These are phyloP conservation scores for Limnothrissa miodon DNA, from an alignment of 2,113 vertebrate genomes.

Conservation along the genomic window DNA sequence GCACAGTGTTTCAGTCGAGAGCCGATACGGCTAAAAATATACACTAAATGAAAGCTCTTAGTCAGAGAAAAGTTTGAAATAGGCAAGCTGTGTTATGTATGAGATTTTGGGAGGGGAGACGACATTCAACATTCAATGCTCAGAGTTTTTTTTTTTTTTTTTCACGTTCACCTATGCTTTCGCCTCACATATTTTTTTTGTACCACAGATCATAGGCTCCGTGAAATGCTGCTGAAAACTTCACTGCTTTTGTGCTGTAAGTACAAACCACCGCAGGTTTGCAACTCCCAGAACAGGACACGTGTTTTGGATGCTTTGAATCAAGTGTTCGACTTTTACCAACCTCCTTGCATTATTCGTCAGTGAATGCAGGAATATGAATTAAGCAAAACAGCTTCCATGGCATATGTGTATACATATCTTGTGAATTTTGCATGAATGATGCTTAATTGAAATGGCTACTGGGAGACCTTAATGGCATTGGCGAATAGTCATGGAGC, in stretches of 20 bases:
- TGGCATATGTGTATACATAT: neutral
- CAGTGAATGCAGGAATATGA: neutral
- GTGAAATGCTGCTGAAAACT: conserved; percentile 32
- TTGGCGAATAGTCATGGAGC: conserved; percentile 57
- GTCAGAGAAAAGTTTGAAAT: neutral
- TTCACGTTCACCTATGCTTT: neutral
- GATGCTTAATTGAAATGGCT: neutral
- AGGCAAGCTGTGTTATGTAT: neutral
- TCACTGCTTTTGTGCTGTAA: conserved; percentile 50
- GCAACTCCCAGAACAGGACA: neutral
- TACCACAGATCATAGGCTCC: neutral
- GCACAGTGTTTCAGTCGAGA: neutral
- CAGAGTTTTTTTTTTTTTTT: neutral
- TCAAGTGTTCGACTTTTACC: neutral
- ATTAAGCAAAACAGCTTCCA: neutral
- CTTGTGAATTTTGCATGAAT: neutral
- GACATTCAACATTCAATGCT: neutral
- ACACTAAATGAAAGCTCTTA: neutral
- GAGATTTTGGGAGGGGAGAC: neutral
- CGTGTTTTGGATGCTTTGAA: neutral
- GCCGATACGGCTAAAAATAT: neutral
- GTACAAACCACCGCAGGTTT: conserved; percentile 18
- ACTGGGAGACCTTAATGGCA: conserved; percentile 29
- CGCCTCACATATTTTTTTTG: neutral
- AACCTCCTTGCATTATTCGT: neutral